Evolutionary conservation across 2,797 vertebrate genomes (phyloP), one percentile per base, ranked within the genome.

Genomic region (Enteromius afrohamiltoni): DNA sequence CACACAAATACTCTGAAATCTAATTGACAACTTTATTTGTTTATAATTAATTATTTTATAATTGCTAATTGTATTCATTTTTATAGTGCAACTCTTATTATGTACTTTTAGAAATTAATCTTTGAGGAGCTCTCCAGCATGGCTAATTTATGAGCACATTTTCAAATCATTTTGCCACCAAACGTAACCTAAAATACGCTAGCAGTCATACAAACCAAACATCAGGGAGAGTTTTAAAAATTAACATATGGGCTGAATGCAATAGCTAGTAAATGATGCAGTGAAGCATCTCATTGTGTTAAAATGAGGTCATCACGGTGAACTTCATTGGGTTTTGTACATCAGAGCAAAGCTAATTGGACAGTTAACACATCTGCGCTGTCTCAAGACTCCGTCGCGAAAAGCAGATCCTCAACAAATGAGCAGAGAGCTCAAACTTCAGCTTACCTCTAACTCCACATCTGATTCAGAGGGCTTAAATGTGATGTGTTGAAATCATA

Each of bases 331-430:
- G 34, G 69, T 26, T 49, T 62, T 78, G 75, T 51, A 78, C 65
- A 70, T 78, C 75, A 78, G 62, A 69, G 37, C 49, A 60, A 77
- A 78, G 75, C 82, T 77, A 78, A 78, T 83, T 83, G 65, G 75
- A 71, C 29, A 62, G 53, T 83, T 70, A 77, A 70, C 65, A 78
- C 10, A 3, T 31, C 75, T 70, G 42, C 5, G 3, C 7, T 17
- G 40, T 77, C 75, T 83, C 74, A 68, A 70, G 65, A 62, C 14
- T 6, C 11, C 45, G 47, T 21, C 13, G 17, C n/a, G 73, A 77
- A 64, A 58, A 68, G 11, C 17, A 23, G 5, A 29, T 60, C 64
- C 19, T 60, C 64, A 31, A 8, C 16, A 69, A 77, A 45, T 83
- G 64, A 83, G 76, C 76, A 6, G 55, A 17, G 23, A 11, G 26